phyloP scores from a whole-genome alignment of 2,888 invertebrate genomes.

The Balanococcus diminutus region DNA sequence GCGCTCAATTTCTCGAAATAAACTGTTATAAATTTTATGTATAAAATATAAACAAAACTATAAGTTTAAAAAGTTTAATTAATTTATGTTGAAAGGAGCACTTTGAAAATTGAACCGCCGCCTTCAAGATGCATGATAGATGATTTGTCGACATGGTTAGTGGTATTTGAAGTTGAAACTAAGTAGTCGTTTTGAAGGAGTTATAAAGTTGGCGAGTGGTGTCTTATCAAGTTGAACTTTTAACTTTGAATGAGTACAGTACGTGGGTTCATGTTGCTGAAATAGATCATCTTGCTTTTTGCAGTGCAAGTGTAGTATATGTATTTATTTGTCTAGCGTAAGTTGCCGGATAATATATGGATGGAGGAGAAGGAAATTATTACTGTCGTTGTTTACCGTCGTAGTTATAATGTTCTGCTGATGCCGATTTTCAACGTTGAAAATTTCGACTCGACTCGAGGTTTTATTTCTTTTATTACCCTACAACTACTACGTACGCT shows the following conservation, averaged over 20 bases:
- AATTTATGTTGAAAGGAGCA: background rate
- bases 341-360: background rate
- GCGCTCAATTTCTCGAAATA: background rate
- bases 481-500: background rate
- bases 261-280: background rate
- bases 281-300: background rate
- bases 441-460: background rate
- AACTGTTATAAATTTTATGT: background rate
- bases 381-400: background rate
- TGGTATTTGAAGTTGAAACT: background rate
- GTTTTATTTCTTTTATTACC: background rate
- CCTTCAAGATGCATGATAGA: constrained; percentile 5
- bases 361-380: background rate
- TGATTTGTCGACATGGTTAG: background rate
- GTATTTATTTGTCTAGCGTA: background rate
- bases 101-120: constrained; percentile 4
- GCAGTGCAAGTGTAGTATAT: background rate
- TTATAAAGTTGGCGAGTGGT: background rate
- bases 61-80: background rate
- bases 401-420: background rate
- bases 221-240: constrained; percentile 5
- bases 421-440: background rate
- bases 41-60: background rate
- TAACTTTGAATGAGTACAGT: background rate
- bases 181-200: background rate